Base-by-base conservation (phyloP, 2,888 invertebrate species). In the Drosophila prolongata region DNA sequence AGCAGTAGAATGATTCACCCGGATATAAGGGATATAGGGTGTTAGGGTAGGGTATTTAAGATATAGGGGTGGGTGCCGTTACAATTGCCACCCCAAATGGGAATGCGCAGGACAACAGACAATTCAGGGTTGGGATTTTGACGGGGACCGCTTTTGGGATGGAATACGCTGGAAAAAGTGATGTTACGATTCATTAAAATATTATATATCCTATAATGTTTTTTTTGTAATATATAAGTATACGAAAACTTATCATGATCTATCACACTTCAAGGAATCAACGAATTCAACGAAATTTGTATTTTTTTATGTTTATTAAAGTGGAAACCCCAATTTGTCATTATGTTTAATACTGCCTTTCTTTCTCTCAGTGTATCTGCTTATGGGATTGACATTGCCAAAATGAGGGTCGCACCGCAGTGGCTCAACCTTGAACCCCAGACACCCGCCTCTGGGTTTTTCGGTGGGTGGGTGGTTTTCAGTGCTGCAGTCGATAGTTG, bases 341-440 rank as follows among this genome's bases (percentile, higher is more conserved):
- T 24, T 4, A 24, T 24, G 24, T 24, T 24, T 19, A 3, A 1
- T 19, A 19, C 19, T 19, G 6, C 40, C 6, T 19, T 19, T 4
- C 14, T 62, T 62, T 62, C 38, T 34, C 14, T 10, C 14, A 40
- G 30, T 62, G 62, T 34, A 67, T 67, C 67, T 67, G 37, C 44
- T 67, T 65, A 46, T 65, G 65, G 67, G 69, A 69, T 43, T 49
- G 69, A 19, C 50, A 46, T 57, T 68, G 53, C 10, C 58, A 50
- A 65, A 52, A 50, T 76, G 64, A 84, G 79, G 79, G 79, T 75
- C 78, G 84, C 49, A 30, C 46, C 24, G 46, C 34, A 43, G 34
- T 10, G 57, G 47, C 68, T 67, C 65, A 68, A 68, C 69, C 68
- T 68, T 68, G 68, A 67, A 65, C 67, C 54, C 54, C 65, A 34